A percentile compares a stretch with the other conserved stretches of the same genome.
phyloP scores from a whole-genome alignment of 2,797 vertebrate genomes.

The Microctenopoma stevenorrisi region DNA sequence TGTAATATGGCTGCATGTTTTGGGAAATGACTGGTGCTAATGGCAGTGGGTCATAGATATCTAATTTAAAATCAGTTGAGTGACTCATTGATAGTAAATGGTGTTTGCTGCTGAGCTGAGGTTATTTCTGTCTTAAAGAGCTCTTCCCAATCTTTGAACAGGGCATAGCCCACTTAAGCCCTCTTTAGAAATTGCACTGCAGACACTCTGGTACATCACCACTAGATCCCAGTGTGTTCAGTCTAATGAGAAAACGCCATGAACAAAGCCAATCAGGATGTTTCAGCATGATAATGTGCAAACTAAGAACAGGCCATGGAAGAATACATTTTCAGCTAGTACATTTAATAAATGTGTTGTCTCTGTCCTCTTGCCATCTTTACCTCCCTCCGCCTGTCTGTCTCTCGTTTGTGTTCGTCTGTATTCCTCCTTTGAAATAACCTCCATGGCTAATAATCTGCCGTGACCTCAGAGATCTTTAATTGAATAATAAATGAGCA shows the following conservation, averaged over 20 bases:
- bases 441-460: slow-evolving; percentile 76
- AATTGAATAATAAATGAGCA: slow-evolving; percentile 84
- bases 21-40: background rate
- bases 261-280: slow-evolving; percentile 27
- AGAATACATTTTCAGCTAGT: slow-evolving; percentile 22
- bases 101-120: slow-evolving; percentile 37
- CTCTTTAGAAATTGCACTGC: slow-evolving; percentile 34
- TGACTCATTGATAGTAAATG: too few relatives aligned
- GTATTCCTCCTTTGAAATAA: slow-evolving; percentile 64
- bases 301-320: slow-evolving; percentile 30
- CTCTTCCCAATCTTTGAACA: slow-evolving; percentile 40
- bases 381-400: background rate
- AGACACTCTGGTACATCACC: slow-evolving; percentile 27
- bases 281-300: slow-evolving; percentile 10
- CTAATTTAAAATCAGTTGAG: too few relatives aligned
- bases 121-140: slow-evolving; percentile 46
- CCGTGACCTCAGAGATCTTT: slow-evolving; percentile 70
- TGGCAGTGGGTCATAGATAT: too few relatives aligned
- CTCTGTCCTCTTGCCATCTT: background rate
- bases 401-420: slow-evolving; percentile 34
- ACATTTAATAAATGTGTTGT: slow-evolving; percentile 1
- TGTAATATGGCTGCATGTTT: background rate
- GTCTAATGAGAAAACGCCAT: slow-evolving; percentile 39
- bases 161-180: slow-evolving; percentile 42
- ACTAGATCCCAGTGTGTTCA: slow-evolving; percentile 27